phyloP scores from a whole-genome alignment of 2,888 invertebrate species.

The Pogonocherus hispidulus region DNA sequence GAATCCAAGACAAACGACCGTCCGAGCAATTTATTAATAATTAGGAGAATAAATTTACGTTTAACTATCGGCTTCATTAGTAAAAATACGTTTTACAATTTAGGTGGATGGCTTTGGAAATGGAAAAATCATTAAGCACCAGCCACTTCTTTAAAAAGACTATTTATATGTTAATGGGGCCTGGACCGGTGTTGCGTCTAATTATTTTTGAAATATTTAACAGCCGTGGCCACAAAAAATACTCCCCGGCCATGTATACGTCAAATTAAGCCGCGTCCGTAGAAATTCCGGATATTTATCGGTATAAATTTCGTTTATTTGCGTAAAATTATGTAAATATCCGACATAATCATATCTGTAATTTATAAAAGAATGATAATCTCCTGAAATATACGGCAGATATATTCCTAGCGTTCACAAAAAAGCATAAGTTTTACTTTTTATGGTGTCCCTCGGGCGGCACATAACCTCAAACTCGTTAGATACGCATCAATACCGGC shows the following conservation, averaged over 20 bases:
- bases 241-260: neutral
- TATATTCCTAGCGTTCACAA: no score
- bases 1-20: slow-evolving; percentile 5
- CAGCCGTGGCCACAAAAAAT: slow-evolving; percentile 10
- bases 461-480: neutral
- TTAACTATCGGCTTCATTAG: slow-evolving; percentile 23
- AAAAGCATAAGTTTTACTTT: neutral
- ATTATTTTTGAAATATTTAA: slow-evolving; percentile 33
- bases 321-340: slow-evolving; percentile 6
- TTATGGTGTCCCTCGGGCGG: neutral
- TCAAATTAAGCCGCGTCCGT: slow-evolving; percentile 15
- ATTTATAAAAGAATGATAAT: neutral
- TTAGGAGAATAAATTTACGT: slow-evolving; percentile 17
- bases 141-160: slow-evolving; percentile 17
- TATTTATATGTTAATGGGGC: slow-evolving; percentile 25
- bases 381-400: neutral
- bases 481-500: neutral
- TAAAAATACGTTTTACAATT: slow-evolving; percentile 18
- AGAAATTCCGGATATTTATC: neutral
- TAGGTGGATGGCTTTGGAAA: slow-evolving; percentile 11
- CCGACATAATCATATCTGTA: slow-evolving; percentile 3
- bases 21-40: slow-evolving; percentile 13
- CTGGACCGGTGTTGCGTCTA: slow-evolving; percentile 1
- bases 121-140: slow-evolving; percentile 17
- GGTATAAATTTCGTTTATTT: slow-evolving; percentile 1